A percentile compares a stretch with the other conserved stretches of the same genome.
Evolutionary conservation across 1,140 invertebrate species (phyloP).

Genomic region (Drosophila subpulchrella): DNA sequence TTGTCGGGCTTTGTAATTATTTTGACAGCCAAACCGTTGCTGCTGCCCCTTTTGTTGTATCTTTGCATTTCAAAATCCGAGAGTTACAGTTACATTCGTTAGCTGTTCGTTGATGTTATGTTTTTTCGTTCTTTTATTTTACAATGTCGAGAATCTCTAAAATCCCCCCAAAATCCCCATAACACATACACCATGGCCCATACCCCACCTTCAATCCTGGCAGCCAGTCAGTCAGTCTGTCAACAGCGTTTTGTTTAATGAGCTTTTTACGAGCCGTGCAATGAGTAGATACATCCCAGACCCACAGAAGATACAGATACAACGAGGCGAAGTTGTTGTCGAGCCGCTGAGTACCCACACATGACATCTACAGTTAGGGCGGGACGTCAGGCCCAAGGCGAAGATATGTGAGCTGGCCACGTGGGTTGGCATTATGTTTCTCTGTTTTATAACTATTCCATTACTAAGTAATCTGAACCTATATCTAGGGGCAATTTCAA

Average conservation of each 20-base stretch:
- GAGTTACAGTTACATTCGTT: slow-evolving; percentile 60
- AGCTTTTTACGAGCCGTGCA: slow-evolving; percentile 73
- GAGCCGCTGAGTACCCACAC: slow-evolving; percentile 18
- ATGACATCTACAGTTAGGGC: slow-evolving; percentile 41
- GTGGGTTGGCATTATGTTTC: neutral
- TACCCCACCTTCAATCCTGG: slow-evolving; percentile 17
- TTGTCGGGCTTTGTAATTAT: slow-evolving; percentile 76
- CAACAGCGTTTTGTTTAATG: slow-evolving; percentile 69
- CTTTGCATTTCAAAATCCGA: slow-evolving; percentile 30
- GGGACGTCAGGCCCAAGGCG: neutral
- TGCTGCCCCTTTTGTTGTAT: slow-evolving; percentile 44
- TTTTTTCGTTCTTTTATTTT: slow-evolving; percentile 13
- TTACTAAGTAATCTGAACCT: neutral
- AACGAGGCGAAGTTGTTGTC: slow-evolving; percentile 5
- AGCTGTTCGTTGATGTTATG: slow-evolving; percentile 47
- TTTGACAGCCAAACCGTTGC: slow-evolving; percentile 62
- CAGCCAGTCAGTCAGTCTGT: slow-evolving; percentile 39
- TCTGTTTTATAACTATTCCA: too few relatives aligned
- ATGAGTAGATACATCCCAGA: slow-evolving; percentile 25
- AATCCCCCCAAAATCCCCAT: neutral
- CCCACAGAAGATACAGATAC: slow-evolving; percentile 29
- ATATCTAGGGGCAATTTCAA: neutral
- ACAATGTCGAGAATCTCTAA: slow-evolving; percentile 54
- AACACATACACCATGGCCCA: neutral
- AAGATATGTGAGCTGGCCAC: neutral